Evolutionary conservation across 1,140 invertebrate genomes (phyloP).

Genomic region (Maconellicoccus hirsutus): DNA sequence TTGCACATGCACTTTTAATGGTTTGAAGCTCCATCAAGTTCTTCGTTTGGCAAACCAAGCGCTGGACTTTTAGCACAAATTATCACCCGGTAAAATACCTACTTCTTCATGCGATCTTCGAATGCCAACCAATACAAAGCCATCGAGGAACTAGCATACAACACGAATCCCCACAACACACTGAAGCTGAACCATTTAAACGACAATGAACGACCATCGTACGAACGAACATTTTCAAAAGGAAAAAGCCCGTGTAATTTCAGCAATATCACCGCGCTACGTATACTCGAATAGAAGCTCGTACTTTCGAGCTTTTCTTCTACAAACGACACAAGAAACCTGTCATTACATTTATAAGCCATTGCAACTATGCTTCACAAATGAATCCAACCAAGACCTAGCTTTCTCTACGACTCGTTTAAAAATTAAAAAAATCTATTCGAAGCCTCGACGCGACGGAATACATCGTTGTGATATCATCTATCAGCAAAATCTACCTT

Average conservation of each 20-base stretch:
- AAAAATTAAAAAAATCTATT: too few species aligned
- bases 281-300: constrained; percentile 13
- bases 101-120: not conserved
- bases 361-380: not conserved
- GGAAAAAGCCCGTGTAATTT: constrained; percentile 17
- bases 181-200: constrained; percentile 13
- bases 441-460: too few species aligned
- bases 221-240: constrained; percentile 12
- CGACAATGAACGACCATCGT: constrained; percentile 13
- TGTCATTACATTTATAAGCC: constrained; percentile 12
- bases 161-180: not conserved
- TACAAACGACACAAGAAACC: not conserved
- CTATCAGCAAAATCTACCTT: too few species aligned
- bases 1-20: too few species aligned
- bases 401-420: too few species aligned
- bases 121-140: constrained; percentile 11
- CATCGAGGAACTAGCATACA: not conserved
- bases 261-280: constrained; percentile 6
- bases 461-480: too few species aligned
- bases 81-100: not conserved
- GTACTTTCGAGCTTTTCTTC: not conserved
- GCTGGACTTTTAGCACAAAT: too few species aligned
- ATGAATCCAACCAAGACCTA: too few species aligned
- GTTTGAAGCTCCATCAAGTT: too few species aligned
- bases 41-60: too few species aligned